A percentile compares a stretch with the other conserved stretches of the same genome.
These are phyloP conservation scores for Drosophila malerkotliana DNA, from an alignment of 1,140 invertebrate species.

Conservation along the genomic window DNA sequence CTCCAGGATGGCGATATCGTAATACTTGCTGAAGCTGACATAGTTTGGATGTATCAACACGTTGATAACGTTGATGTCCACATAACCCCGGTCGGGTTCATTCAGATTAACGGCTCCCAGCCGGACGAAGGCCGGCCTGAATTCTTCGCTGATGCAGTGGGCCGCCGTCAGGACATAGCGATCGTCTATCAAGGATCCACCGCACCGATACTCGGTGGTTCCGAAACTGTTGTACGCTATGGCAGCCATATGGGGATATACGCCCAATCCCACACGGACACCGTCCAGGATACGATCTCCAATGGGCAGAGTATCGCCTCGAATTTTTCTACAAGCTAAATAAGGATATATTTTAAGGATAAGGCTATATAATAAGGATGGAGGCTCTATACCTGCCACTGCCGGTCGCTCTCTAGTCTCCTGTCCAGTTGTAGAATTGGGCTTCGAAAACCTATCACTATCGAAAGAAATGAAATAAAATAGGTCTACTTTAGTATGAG, in stretches of 20 bases:
- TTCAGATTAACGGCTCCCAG: slow-evolving; percentile 63
- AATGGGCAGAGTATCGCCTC: slow-evolving; percentile 2
- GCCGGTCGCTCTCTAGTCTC: slow-evolving; percentile 27
- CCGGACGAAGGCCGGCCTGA: slow-evolving; percentile 53
- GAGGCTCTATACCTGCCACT: slow-evolving; percentile 16
- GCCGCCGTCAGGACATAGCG: slow-evolving; percentile 88
- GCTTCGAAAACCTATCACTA: not conserved
- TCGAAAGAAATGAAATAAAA: not conserved
- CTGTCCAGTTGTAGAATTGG: not conserved
- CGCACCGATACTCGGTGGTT: slow-evolving; percentile 81
- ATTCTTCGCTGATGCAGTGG: slow-evolving; percentile 87
- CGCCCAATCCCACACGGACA: slow-evolving; percentile 44
- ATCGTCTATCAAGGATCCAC: slow-evolving; percentile 84
- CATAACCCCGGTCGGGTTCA: not conserved
- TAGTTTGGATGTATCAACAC: slow-evolving; percentile 64
- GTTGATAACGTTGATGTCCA: slow-evolving; percentile 52
- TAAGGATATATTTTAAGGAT: not conserved
- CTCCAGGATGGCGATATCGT: slow-evolving; percentile 74
- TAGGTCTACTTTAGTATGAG: not conserved
- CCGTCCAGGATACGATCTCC: slow-evolving; percentile 69
- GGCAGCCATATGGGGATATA: slow-evolving; percentile 80
- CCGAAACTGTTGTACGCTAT: slow-evolving; percentile 53
- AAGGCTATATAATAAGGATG: not conserved
- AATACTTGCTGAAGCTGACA: slow-evolving; percentile 55
- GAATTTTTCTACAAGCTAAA: slow-evolving; percentile 48